phyloP scores from a whole-genome alignment of 23 tunicate species.

The Phallusia fumigata region DNA sequence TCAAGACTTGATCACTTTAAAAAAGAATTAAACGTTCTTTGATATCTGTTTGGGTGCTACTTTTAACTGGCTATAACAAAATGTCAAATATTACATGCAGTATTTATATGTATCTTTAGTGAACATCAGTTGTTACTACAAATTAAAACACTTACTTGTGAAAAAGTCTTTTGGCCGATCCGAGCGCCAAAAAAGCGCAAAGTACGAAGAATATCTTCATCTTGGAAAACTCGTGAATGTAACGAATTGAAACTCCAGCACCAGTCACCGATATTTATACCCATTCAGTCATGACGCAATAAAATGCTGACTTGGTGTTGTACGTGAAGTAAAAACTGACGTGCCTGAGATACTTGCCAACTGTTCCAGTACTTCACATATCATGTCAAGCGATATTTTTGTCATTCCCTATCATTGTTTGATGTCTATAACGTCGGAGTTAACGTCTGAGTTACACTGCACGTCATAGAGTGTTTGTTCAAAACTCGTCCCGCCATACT shows the following conservation, averaged over 20 bases:
- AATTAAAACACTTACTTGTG: conserved; percentile 9
- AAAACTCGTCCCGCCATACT: no score
- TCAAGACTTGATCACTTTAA: conserved; percentile 34
- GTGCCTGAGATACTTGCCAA: neutral
- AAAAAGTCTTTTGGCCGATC: neutral
- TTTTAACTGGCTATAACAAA: neutral
- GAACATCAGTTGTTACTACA: neutral
- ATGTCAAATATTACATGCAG: no score
- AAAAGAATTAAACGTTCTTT: no score
- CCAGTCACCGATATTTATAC: neutral
- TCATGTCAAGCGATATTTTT: no score
- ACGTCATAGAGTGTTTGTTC: no score
- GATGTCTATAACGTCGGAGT: no score
- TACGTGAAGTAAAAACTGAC: neutral
- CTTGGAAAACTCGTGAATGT: neutral
- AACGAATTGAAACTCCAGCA: neutral
- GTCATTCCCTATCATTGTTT: no score
- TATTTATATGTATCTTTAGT: no score
- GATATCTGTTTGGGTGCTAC: neutral
- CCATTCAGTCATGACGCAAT: no score
- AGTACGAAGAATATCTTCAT: conserved; percentile 11
- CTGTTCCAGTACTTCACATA: no score
- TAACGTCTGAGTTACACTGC: no score
- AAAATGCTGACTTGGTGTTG: neutral
- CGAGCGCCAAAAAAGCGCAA: neutral